Percentiles rank a stretch among this genome's conserved stretches.
phyloP scores from a whole-genome alignment of 1,140 invertebrate species.

The Metopolophium dirhodum region DNA sequence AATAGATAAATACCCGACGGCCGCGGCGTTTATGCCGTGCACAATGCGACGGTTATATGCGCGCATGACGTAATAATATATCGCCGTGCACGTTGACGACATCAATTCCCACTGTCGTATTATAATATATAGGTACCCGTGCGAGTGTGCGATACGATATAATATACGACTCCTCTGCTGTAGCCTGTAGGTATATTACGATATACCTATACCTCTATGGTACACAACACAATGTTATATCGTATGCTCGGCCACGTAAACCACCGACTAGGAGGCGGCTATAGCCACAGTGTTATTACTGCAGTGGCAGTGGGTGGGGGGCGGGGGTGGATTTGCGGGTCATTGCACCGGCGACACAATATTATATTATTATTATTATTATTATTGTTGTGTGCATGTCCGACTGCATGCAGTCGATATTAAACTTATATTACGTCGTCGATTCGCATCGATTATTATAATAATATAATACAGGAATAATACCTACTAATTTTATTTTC shows the following conservation, averaged over 20 bases:
- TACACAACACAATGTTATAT: not conserved
- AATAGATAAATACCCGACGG: conserved; percentile 16
- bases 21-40: not conserved
- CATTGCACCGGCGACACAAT: not conserved
- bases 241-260: not conserved
- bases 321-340: not conserved
- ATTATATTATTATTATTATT: no score
- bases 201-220: not conserved
- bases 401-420: not conserved
- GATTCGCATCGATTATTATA: not conserved
- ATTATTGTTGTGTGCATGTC: not conserved
- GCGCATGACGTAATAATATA: not conserved
- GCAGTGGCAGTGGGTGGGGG: no score
- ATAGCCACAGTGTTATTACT: not conserved
- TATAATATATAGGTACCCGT: not conserved
- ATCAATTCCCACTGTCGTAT: not conserved
- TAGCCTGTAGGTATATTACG: not conserved
- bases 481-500: not conserved
- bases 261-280: not conserved
- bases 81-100: not conserved
- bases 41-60: not conserved
- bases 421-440: not conserved
- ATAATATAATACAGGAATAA: not conserved
- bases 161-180: not conserved
- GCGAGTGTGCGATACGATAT: not conserved